Base-by-base conservation (phyloP, 2,113 vertebrate genomes). In the Clarias magur region DNA sequence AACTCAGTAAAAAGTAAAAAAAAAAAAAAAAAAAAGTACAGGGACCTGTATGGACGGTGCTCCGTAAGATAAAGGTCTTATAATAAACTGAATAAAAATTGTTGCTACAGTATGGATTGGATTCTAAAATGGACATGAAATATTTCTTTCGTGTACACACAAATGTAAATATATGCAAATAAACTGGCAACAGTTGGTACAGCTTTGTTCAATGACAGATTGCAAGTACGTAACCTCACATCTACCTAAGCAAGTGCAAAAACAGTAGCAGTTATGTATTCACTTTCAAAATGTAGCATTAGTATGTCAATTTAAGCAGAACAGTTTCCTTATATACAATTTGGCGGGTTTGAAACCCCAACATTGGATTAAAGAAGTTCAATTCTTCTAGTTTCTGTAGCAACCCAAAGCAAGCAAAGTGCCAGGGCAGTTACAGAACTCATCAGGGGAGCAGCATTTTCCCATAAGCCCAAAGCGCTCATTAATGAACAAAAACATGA, bases 321-420 rank as follows among this genome's bases (percentile, higher is more conserved):
- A 4, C 13, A 27, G 13, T 85, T 34, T 76, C 54, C 76, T 56
- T 34, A 56, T 68, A 8, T 38, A 12, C 17, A 68, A 56, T n/a
- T 16, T 67, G 16, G 17, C 12, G 60, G 21, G 53, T 57, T 65
- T 75, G 10, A 59, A 73, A 25, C 30, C 60, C 57, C 25, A 17
- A 15, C 70, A 54, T 80, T 80, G 76, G 13, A 13, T 81, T 81
- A 21, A 27, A 62, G 57, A 11, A 12, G 57, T 25, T 56, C 27
- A 4, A 68, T 68, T 25, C 13, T 30, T 86, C 25, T 81, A 59
- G 85, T 82, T 86, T 80, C 85, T 86, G 80, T 75, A 87, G 80
- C 79, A 75, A 87, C 86, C 42, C 38, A 38, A 27, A 72, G 34
- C 67, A 56, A 82, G 21, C 21, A 15, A 53, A 53, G 54, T 48